Evolutionary conservation across 2,888 invertebrate species (phyloP).

Genomic region (Lithophane semibrunnea): DNA sequence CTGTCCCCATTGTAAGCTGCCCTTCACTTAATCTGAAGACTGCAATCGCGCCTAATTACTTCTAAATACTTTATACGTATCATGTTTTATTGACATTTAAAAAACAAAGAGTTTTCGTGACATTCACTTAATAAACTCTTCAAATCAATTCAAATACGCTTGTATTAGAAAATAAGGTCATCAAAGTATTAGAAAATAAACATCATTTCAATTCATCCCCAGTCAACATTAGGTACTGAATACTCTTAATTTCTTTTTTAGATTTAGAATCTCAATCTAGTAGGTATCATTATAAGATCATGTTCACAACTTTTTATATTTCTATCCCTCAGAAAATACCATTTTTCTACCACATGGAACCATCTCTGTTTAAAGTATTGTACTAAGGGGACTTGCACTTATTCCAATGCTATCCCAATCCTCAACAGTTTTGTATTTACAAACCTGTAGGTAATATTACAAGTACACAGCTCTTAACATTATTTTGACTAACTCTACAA

Average conservation of each 20-base stretch:
- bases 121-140: background rate
- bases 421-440: constrained; percentile 7
- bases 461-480: constrained; percentile 6
- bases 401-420: constrained; percentile 51
- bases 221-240: background rate
- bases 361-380: constrained; percentile 53
- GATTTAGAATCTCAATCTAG: constrained; percentile 39
- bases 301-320: background rate
- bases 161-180: constrained; percentile 4
- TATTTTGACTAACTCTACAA: constrained; percentile 34
- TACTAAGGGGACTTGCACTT: constrained; percentile 65
- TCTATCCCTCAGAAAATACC: background rate
- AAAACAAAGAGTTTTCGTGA: constrained; percentile 25
- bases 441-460: constrained; percentile 24
- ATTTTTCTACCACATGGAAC: constrained; percentile 33
- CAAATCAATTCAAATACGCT: background rate
- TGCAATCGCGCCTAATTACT: background rate
- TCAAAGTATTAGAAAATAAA: background rate
- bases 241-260: constrained; percentile 4
- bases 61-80: background rate
- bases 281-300: constrained; percentile 3
- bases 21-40: background rate
- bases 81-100: constrained; percentile 5
- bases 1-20: background rate
- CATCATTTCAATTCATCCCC: background rate